Evolutionary conservation across 2,888 invertebrate species (phyloP).

Genomic region (Meliscaeva auricollis): DNA sequence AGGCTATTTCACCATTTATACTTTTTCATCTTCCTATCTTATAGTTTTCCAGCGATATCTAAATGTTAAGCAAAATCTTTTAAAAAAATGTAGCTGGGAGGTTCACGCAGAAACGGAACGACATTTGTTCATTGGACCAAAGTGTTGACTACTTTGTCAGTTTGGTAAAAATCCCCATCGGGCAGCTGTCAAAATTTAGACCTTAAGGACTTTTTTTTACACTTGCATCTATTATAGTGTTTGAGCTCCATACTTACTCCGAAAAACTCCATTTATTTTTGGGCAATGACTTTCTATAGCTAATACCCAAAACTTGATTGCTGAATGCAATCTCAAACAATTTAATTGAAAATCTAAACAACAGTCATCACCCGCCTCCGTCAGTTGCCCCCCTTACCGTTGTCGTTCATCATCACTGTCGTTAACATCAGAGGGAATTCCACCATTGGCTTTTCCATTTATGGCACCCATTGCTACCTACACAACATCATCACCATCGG

Average conservation of each 20-base stretch:
- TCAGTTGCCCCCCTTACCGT: neutral
- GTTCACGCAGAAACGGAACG: no score
- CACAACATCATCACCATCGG: conserved; percentile 24
- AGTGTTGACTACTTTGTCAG: no score
- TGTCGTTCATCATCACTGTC: neutral
- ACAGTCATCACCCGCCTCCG: conserved; percentile 38
- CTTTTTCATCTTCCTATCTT: no score
- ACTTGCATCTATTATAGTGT: no score
- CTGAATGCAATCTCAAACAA: conserved; percentile 64
- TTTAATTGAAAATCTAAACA: conserved; percentile 75
- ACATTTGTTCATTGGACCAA: no score
- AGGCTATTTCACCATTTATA: no score
- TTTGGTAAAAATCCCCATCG: no score
- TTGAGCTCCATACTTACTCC: neutral
- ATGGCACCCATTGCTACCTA: conserved; percentile 6
- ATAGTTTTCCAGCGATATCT: no score
- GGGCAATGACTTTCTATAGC: neutral
- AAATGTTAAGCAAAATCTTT: no score
- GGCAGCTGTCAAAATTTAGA: no score
- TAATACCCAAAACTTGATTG: neutral
- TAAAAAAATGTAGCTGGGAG: no score
- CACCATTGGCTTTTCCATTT: conserved; percentile 1
- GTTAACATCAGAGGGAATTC: conserved; percentile 18
- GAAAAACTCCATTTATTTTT: neutral
- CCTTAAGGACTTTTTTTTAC: no score